Base-by-base conservation (phyloP, 2,113 vertebrate species). In the Ctenomys sociabilis region DNA sequence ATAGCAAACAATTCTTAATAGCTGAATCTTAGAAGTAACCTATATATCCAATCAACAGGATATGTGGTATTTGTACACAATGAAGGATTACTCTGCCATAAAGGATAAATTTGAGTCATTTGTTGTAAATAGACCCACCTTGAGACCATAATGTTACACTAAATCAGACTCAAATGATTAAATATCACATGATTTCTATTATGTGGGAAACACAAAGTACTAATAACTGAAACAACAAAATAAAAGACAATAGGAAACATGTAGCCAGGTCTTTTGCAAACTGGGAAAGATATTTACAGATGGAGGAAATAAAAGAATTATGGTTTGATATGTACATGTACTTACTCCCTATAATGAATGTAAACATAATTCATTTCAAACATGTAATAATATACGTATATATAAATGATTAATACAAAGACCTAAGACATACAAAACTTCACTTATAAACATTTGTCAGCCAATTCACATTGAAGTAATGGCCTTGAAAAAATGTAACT, bases 381-480 rank as follows among this genome's bases (percentile, higher is more conserved):
- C 73, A 75, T 43, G 13, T 75, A 43, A 24, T 75, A 75, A 75
- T 43, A 75, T 26, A 73, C 40, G 43, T 54, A 70, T 35, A 45
- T 16, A 45, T 45, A 45, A 61, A 43, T 83, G 5, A 75, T 45
- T 63, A 75, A 84, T 13, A 86, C 43, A 93, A 90, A 73, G 5
- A 70, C 21, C 72, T 43, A 97, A 43, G 4, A 57, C 64, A 75
- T 61, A 45, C 24, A 45, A 63, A 72, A 61, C 7, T 75, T 49
- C 16, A 84, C 49, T 43, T 88, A 87, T 61, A 54, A 85, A 28
- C 37, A 85, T 78, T 90, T 78, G 30, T 63, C 63, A 90, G 54
- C 37, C 81, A 80, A 92, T 68, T 35, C 11, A 82, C 22, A 84
- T 84, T 87, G 72, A 95, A 89, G 61, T 40, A 94, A 95, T 37